Evolutionary conservation across 2,797 vertebrate genomes (phyloP).

Genomic region (Peromyscus aztecus): DNA sequence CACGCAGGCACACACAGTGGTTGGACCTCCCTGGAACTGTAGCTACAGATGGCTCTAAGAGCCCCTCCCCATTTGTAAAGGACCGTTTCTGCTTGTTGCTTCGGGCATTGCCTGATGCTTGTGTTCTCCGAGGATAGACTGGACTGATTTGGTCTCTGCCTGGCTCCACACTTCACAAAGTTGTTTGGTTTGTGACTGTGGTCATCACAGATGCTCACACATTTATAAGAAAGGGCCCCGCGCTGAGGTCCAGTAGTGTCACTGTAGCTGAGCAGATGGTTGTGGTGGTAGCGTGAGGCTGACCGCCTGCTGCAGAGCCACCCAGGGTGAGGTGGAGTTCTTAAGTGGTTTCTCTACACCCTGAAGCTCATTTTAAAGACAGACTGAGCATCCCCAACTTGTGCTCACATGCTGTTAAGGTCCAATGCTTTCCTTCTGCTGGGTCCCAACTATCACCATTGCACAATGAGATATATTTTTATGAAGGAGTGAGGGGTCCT

Average conservation of each 20-base stretch:
- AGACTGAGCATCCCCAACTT: neutral
- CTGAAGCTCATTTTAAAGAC: neutral
- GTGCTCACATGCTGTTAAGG: too few relatives aligned
- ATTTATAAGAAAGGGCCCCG: rapidly evolving
- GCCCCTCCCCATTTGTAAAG: neutral
- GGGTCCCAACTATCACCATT: neutral
- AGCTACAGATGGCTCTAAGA: neutral
- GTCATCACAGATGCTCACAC: rapidly evolving
- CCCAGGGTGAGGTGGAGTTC: rapidly evolving
- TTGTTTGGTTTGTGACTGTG: neutral
- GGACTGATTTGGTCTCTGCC: neutral
- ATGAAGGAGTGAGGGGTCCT: neutral
- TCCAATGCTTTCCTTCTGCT: neutral
- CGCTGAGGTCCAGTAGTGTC: rapidly evolving
- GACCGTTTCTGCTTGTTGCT: neutral
- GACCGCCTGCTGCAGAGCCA: rapidly evolving
- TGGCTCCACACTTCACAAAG: rapidly evolving
- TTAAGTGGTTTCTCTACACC: rapidly evolving
- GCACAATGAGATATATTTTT: rapidly evolving
- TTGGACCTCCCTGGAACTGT: neutral
- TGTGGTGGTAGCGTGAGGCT: neutral
- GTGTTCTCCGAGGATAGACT: neutral
- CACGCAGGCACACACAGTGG: neutral
- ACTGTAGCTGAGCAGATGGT: rapidly evolving
- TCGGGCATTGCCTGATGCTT: too few relatives aligned